phyloP scores from a whole-genome alignment of 2,797 vertebrate species.

The Argya squamiceps region DNA sequence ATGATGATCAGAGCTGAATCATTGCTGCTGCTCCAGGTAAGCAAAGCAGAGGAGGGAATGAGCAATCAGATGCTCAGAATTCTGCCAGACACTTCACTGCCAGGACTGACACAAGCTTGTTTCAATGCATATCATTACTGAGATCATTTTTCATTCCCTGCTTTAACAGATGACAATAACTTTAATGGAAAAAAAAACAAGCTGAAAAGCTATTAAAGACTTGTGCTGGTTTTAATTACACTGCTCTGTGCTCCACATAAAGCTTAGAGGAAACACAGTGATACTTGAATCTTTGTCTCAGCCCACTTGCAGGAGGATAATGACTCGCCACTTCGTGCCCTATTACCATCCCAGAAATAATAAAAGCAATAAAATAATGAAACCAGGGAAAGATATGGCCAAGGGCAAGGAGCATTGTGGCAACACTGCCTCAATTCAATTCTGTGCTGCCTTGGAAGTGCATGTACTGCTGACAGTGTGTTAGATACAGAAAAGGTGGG shows the following conservation, averaged over 20 bases:
- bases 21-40: slow-evolving; percentile 9
- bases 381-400: slow-evolving; percentile 46
- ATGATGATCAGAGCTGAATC: background rate
- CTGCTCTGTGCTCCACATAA: background rate
- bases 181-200: slow-evolving; percentile 7
- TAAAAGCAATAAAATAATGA: slow-evolving; percentile 63
- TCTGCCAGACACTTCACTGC: background rate
- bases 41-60: slow-evolving; percentile 5
- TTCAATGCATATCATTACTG: background rate
- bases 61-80: slow-evolving; percentile 14
- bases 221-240: slow-evolving; percentile 51
- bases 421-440: slow-evolving; percentile 10
- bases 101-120: background rate
- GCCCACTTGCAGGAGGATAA: slow-evolving; percentile 31
- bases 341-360: slow-evolving; percentile 50
- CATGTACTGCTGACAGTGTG: background rate
- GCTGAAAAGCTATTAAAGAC: slow-evolving; percentile 23
- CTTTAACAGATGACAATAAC: slow-evolving; percentile 32
- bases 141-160: slow-evolving; percentile 16
- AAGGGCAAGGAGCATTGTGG: slow-evolving; percentile 53
- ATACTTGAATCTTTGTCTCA: slow-evolving; percentile 21
- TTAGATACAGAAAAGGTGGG: background rate
- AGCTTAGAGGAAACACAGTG: background rate
- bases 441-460: background rate
- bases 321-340: slow-evolving; percentile 1